Evolutionary conservation across 92 coral and sea anemone genomes (phyloP), one percentile per base, ranked within the genome.

Genomic region (Siderastrea siderea): DNA sequence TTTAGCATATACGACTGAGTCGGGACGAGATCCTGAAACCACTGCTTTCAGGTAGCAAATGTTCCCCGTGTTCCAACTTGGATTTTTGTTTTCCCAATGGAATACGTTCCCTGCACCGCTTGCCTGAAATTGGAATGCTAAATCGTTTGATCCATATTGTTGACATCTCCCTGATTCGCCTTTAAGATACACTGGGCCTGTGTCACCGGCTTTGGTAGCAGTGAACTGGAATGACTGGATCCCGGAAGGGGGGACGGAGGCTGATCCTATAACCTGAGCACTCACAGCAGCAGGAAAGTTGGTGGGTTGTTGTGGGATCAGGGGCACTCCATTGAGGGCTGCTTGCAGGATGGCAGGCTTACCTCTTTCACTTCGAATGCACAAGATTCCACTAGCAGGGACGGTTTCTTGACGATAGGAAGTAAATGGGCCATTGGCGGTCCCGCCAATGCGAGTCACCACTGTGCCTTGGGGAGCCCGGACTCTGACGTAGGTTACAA

Each of bases 331-430:
- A 57, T 76, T 47, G 13, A 57, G 80, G 26, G 57, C 80, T 3
- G 80, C 80, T 55, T 76, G 80, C 17, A 76, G 63, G 19, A 76
- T 47, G 10, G 80, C 80, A 19, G 3, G 80, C 51, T 46, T 58
- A 49, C 58, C 48, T 76, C 66, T 17, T 57, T 43, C n/a, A 59
- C 63, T 43, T 5, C 26, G 67, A 43, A 76, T 76, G 80, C 80
- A 76, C 67, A 76, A 49, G 67, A n/a, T 58, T 76, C 80, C 67
- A 43, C 50, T 76, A 43, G 80, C 9, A 10, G 80, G 80, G 38
- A 76, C 80, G 65, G 67, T 76, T 44, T 76, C 80, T 59, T 76
- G 80, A 47, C 80, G 80, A 17, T 76, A 76, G 8, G 68, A 57
- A 6, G 80, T 76, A 59, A 38, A 76, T 67, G 46, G 52, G 26